These are phyloP conservation scores for Drosophila anceps DNA, from an alignment of 2,888 invertebrate species.

Conservation along the genomic window DNA sequence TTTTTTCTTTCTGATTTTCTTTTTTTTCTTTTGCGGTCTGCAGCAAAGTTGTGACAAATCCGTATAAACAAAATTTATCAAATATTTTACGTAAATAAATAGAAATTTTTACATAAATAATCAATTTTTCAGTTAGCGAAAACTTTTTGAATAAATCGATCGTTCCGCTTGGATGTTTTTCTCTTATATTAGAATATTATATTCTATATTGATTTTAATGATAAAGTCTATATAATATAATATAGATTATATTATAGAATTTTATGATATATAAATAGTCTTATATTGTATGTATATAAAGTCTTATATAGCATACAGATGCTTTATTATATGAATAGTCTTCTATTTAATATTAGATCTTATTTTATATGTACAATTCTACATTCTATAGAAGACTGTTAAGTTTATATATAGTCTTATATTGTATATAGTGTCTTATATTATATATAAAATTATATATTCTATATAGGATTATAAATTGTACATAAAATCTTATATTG, in stretches of 20 bases:
- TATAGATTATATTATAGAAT: not conserved
- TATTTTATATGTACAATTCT: not conserved
- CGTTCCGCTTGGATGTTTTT: not conserved
- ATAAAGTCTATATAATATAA: too few species aligned
- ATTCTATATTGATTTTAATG: not conserved
- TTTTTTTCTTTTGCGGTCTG: not conserved
- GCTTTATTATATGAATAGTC: not conserved
- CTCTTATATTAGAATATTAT: not conserved
- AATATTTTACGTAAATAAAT: not conserved
- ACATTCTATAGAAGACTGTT: too few species aligned
- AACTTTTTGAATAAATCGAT: not conserved
- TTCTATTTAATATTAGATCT: not conserved
- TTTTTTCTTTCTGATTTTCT: not conserved
- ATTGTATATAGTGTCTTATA: not conserved
- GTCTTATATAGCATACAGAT: not conserved
- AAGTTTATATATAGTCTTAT: not conserved
- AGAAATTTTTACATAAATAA: slow-evolving; percentile 1
- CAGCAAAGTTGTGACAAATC: slow-evolving; percentile 21
- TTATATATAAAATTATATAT: not conserved
- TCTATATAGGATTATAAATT: too few species aligned
- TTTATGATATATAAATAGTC: not conserved
- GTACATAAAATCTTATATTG: too few species aligned
- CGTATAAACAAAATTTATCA: slow-evolving; percentile 3
- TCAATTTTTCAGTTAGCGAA: not conserved
- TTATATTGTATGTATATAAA: not conserved